Evolutionary conservation across 2,888 invertebrate genomes (phyloP).

Genomic region (Trilocha varians): DNA sequence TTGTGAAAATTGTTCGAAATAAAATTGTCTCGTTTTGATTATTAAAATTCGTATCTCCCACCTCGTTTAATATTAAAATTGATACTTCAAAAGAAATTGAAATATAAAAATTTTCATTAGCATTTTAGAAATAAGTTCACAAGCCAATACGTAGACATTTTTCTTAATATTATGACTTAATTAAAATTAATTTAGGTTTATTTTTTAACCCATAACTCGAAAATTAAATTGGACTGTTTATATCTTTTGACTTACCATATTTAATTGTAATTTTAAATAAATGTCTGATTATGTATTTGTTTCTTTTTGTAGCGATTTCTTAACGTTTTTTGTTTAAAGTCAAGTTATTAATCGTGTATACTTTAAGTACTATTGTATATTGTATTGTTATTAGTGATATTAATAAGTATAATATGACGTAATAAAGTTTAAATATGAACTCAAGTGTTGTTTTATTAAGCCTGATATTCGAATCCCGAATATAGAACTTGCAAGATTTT

Average conservation of each 20-base stretch:
- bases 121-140: no score
- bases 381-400: conserved; percentile 58
- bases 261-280: no score
- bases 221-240: neutral
- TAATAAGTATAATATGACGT: conserved; percentile 50
- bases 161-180: no score
- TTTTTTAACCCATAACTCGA: neutral
- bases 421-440: conserved; percentile 62
- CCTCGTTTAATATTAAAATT: no score
- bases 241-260: neutral
- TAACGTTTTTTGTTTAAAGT: neutral
- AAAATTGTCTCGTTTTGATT: conserved; percentile 18
- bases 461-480: no score
- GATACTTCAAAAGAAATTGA: neutral
- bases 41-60: no score
- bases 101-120: neutral
- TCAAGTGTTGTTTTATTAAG: no score
- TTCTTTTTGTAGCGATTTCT: neutral
- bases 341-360: conserved; percentile 13
- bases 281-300: no score
- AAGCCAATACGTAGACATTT: no score
- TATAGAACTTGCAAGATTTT: no score
- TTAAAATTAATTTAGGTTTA: neutral
- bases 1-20: no score
- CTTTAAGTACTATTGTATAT: conserved; percentile 47